Evolutionary conservation across 2,113 vertebrate genomes (phyloP), one percentile per base, ranked within the genome.

Genomic region (Python bivittatus): DNA sequence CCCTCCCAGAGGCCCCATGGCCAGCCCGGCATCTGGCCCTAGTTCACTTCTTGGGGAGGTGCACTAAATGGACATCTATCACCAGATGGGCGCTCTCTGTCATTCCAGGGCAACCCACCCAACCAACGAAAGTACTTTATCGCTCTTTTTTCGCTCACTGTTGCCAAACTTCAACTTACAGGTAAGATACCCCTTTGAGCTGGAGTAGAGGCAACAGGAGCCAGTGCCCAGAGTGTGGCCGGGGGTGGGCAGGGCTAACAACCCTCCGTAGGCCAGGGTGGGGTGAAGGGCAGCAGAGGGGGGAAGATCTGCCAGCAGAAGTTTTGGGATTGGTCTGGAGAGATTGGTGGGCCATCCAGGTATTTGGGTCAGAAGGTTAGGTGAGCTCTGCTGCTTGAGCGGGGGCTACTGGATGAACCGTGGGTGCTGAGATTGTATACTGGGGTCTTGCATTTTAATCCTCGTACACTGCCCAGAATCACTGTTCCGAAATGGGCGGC

Each of bases 111-210:
- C 94, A 0, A 95, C 90, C 72, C 97, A 92, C 0, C 95, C 98
- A 11, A 96, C 98, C 92, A 98, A 98, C 0, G 98, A 98, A 96
- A 99, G 98, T 94, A 99, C 99, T 5, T 96, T 99, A 53, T 99
- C 99, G 0, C 98, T 99, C 94, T 99, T 99, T 96, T 99, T 99
- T 95, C 98, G 99, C 13, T 99, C 99, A 0, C 94, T 99, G 91
- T 91, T 99, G 97, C 99, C 99, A 94, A 99, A 98, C 94, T 99
- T 99, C 94, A 98, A 98, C 94, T 88, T 98, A 90, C 99, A 99
- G 99, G 99, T 99, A 95, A 38, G 98, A 33, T 1, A 17, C 20
- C 72, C 72, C 42, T 79, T 42, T 8, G 13, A 72, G 29, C 64
- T 33, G 6, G 64, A 33, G 12, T 13, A 33, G 29, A 68, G 68